A percentile compares a stretch with the other conserved stretches of the same genome.
phyloP scores from a whole-genome alignment of 2,797 vertebrate genomes.

The Bradypodion pumilum region DNA sequence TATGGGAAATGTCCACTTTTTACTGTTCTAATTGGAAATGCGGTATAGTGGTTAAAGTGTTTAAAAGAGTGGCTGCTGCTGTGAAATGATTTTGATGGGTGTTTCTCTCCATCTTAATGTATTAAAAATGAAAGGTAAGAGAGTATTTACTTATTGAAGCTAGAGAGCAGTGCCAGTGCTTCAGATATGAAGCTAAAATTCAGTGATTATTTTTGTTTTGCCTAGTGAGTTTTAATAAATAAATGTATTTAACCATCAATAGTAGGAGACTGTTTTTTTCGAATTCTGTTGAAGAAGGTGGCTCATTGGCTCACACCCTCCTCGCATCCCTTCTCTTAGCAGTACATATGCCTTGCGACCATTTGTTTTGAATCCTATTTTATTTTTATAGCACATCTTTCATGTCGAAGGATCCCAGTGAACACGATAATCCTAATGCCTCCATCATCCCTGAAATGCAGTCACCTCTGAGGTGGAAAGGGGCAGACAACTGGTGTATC shows the following conservation, averaged over 20 bases:
- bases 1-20: background rate
- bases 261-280: background rate
- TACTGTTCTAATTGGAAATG: background rate
- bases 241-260: background rate
- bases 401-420: slow-evolving; percentile 19
- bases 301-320: background rate
- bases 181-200: background rate
- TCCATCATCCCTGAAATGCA: background rate
- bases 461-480: slow-evolving; percentile 54
- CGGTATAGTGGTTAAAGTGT: background rate
- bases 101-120: background rate
- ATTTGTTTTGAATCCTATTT: slow-evolving; percentile 47
- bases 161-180: background rate
- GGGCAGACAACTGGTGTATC: slow-evolving; percentile 4
- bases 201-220: slow-evolving; percentile 9
- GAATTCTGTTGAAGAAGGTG: slow-evolving; percentile 10
- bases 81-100: no score
- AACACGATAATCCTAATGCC: slow-evolving; percentile 21
- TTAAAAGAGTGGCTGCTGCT: background rate
- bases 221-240: slow-evolving; percentile 14
- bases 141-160: background rate
- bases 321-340: background rate
- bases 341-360: slow-evolving; percentile 4
- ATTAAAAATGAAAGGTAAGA: background rate
- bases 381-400: slow-evolving; percentile 45